Evolutionary conservation across 2,888 invertebrate species (phyloP).

Genomic region (Nysson spinosus): DNA sequence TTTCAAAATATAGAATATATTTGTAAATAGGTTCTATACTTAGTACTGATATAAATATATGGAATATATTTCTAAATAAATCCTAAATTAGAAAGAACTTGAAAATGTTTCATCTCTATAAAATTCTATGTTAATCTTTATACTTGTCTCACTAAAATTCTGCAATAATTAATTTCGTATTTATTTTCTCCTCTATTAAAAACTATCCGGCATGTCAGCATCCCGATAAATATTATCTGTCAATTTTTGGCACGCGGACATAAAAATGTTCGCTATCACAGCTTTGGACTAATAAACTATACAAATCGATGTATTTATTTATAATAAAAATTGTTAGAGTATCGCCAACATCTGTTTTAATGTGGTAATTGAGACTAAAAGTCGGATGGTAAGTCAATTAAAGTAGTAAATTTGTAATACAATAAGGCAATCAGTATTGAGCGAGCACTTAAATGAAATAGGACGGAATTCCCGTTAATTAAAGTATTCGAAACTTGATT

Average conservation of each 20-base stretch:
- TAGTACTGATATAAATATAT: neutral
- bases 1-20: neutral
- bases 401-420: neutral
- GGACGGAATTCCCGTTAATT: conserved; percentile 4
- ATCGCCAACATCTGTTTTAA: too few relatives aligned
- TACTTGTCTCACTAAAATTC: too few relatives aligned
- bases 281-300: too few relatives aligned
- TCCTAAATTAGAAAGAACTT: neutral
- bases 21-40: neutral
- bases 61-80: neutral
- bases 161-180: too few relatives aligned
- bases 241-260: too few relatives aligned
- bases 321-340: too few relatives aligned
- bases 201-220: too few relatives aligned
- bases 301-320: neutral
- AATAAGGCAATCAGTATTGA: neutral
- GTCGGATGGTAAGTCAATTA: neutral
- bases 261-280: too few relatives aligned
- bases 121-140: too few relatives aligned
- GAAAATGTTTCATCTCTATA: too few relatives aligned
- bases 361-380: neutral
- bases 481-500: conserved; percentile 1
- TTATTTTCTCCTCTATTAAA: too few relatives aligned
- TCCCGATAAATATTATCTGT: too few relatives aligned
- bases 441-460: neutral